Base-by-base conservation (phyloP, 2,888 invertebrate species). In the Caenorhabditis drosophilae region DNA sequence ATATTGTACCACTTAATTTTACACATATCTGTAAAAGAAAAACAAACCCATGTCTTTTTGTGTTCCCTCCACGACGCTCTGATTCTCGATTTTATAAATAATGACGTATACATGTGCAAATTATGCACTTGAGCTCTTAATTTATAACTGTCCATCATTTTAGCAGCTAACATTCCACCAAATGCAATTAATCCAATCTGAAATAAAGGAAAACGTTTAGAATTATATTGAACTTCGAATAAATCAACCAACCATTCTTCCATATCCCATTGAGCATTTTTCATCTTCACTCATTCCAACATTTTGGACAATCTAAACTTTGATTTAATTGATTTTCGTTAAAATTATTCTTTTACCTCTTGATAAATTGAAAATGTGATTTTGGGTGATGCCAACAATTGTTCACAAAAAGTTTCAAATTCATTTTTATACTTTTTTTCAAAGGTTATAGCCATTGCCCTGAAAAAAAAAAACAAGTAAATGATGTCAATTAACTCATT, bases 181-280 rank as follows among this genome's bases (percentile, higher is more conserved):
- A 73, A 70, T 3, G 76, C 48, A 16, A 76, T 53, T 1, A 73
- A 38, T 40, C 73, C 76, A 20, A 70, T 49, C 70, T 73, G 52
- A 36, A 66, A 41, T 6, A 25, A 4, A 4, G 18, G 12, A 3
- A 20, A 42, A n/a, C 3, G 7, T 25, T 46, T 9, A 23, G 7
- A 46, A 26, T 15, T 20, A 16, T 11, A 38, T 16, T 34, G 18
- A 16, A 31, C 4, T 4, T 16, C 16, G 18, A 4, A 1, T 15
- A 36, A 15, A 20, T 7, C 1, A 23, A 31, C 61, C 11, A 6
- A 75, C 75, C 60, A 75, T 41, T 35, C 71, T 41, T 52, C 73
- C 73, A 36, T 64, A 75, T 1, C 51, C 47, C 71, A 75, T 71
- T 6, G 59, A 57, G 26, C 60, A 54, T 2, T 53, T 35, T 18